Conservation (phyloP, 2,888 invertebrate genomes). For the Eustalomyia histrio region DNA sequence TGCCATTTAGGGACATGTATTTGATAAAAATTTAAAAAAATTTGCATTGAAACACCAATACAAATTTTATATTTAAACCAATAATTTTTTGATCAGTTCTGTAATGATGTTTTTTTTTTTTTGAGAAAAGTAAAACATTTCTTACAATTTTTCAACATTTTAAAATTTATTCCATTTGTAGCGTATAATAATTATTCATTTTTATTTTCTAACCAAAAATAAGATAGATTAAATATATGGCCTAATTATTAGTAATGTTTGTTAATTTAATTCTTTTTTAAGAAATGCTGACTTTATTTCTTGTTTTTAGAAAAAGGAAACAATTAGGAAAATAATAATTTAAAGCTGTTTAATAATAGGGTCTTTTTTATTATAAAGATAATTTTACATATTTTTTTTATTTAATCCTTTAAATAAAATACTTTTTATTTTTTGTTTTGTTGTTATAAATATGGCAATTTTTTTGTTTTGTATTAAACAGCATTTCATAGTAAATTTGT, state of each 20-base stretch:
- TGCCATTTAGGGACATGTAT: too few relatives aligned
- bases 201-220: not conserved
- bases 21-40: too few relatives aligned
- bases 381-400: slow-evolving; percentile 36
- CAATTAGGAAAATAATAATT: slow-evolving; percentile 20
- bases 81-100: too few relatives aligned
- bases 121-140: too few relatives aligned
- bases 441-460: slow-evolving; percentile 64
- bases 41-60: too few relatives aligned
- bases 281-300: slow-evolving; percentile 43
- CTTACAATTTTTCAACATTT: not conserved
- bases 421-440: slow-evolving; percentile 44
- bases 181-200: not conserved
- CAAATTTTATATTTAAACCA: too few relatives aligned
- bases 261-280: slow-evolving; percentile 8
- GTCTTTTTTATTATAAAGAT: slow-evolving; percentile 17
- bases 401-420: slow-evolving; percentile 50
- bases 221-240: slow-evolving; percentile 13
- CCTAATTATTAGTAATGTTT: not conserved
- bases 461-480: slow-evolving; percentile 58
- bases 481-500: slow-evolving; percentile 49
- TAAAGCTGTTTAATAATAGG: slow-evolving; percentile 50
- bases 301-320: not conserved
- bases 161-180: not conserved
- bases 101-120: too few relatives aligned